phyloP scores from a whole-genome alignment of 2,113 vertebrate species.

The Xiphias gladius region DNA sequence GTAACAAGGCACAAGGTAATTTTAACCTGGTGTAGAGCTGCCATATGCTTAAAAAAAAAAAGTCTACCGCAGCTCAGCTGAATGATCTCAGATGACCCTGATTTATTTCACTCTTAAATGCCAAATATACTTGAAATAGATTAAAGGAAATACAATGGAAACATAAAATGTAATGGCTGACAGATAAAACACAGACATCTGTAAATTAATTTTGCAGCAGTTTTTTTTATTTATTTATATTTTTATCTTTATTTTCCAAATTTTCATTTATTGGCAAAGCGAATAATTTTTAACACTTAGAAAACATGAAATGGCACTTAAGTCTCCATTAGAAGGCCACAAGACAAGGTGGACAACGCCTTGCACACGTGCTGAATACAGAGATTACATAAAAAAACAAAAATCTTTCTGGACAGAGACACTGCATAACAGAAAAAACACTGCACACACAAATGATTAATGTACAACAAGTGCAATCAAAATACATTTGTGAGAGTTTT shows the following conservation, averaged over 20 bases:
- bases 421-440: neutral
- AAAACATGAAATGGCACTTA: slow-evolving; percentile 70
- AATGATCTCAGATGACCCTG: neutral
- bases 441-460: neutral
- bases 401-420: neutral
- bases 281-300: slow-evolving; percentile 24
- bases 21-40: neutral
- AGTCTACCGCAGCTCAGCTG: neutral
- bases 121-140: neutral
- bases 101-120: neutral
- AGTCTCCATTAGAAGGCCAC: slow-evolving; percentile 66
- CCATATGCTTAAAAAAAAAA: neutral
- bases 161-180: neutral
- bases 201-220: slow-evolving; percentile 19
- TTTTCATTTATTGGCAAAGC: slow-evolving; percentile 56
- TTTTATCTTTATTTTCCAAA: slow-evolving; percentile 65
- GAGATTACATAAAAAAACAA: neutral
- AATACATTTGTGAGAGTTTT: slow-evolving; percentile 5
- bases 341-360: neutral
- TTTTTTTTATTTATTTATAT: slow-evolving; percentile 69
- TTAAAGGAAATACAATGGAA: neutral
- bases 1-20: neutral
- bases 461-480: slow-evolving; percentile 12
- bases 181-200: neutral
- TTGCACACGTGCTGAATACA: slow-evolving; percentile 7